Conservation (phyloP, 1,140 invertebrate genomes). For the Asobara japonica region DNA sequence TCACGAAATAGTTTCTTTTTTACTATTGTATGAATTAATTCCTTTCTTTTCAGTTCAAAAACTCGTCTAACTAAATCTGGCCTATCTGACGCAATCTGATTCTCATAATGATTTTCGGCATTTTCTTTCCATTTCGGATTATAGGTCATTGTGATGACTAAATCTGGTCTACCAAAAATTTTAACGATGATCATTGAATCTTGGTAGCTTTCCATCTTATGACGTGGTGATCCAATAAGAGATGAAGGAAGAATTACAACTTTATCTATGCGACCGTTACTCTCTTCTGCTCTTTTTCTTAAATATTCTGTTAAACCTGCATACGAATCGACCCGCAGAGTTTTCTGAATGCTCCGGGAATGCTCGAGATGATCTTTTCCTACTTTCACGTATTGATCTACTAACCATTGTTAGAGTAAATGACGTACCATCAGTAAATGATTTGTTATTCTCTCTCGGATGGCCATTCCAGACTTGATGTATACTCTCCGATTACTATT, state of each 20-base stretch:
- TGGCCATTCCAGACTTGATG: constrained; percentile 3
- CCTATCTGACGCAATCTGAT: background rate
- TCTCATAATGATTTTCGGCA: background rate
- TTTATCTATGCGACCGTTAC: constrained; percentile 32
- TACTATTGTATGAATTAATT: background rate
- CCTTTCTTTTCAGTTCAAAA: background rate
- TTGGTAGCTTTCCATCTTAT: constrained; percentile 61
- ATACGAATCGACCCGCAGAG: background rate
- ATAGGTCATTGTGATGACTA: constrained; percentile 51
- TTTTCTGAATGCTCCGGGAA: background rate
- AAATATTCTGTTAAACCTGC: constrained; percentile 19
- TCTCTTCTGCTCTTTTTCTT: background rate
- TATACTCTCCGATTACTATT: background rate
- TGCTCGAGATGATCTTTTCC: constrained; percentile 24
- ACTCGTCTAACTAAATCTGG: background rate
- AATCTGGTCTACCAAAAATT: constrained; percentile 55
- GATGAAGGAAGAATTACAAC: constrained; percentile 53
- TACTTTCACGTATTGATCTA: constrained; percentile 31
- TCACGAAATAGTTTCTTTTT: background rate
- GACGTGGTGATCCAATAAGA: constrained; percentile 53
- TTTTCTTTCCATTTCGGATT: background rate
- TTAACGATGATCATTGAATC: constrained; percentile 61
- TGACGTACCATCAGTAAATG: constrained; percentile 20
- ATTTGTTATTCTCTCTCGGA: constrained; percentile 63
- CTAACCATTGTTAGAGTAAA: constrained; percentile 29